Conservation (phyloP, 2,797 vertebrate genomes). For the Eidolon dupreanum region DNA sequence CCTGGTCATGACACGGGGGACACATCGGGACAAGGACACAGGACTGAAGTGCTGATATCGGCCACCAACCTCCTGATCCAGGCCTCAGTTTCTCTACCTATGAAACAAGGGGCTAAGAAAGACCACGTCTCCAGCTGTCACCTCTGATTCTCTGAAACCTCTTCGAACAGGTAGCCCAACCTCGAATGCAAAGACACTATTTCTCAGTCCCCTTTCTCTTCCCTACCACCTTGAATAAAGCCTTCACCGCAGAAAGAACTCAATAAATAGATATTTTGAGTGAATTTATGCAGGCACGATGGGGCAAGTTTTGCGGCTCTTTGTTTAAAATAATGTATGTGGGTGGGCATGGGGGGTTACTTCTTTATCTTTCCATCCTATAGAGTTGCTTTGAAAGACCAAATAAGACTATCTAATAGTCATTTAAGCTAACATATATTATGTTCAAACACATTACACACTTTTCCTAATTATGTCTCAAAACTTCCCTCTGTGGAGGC, state of each 20-base stretch:
- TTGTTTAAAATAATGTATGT: conserved; percentile 19
- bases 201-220: background rate
- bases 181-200: background rate
- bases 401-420: background rate
- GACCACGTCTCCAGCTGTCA: background rate
- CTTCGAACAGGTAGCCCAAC: background rate
- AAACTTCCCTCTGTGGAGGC: background rate
- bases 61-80: background rate
- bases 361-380: background rate
- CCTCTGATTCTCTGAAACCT: background rate
- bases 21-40: too few species aligned
- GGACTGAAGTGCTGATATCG: background rate
- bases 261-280: conserved; percentile 45
- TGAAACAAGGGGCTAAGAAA: background rate
- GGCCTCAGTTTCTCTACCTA: background rate
- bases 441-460: background rate
- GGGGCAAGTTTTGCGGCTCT: background rate
- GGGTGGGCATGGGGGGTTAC: background rate
- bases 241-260: background rate
- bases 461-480: background rate
- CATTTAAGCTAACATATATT: background rate
- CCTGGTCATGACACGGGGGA: too few species aligned
- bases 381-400: conserved; percentile 1
- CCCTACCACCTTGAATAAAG: background rate
- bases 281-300: background rate